These are phyloP conservation scores for Trachelus iudaicus DNA, from an alignment of 2,888 invertebrate genomes.

Conservation along the genomic window DNA sequence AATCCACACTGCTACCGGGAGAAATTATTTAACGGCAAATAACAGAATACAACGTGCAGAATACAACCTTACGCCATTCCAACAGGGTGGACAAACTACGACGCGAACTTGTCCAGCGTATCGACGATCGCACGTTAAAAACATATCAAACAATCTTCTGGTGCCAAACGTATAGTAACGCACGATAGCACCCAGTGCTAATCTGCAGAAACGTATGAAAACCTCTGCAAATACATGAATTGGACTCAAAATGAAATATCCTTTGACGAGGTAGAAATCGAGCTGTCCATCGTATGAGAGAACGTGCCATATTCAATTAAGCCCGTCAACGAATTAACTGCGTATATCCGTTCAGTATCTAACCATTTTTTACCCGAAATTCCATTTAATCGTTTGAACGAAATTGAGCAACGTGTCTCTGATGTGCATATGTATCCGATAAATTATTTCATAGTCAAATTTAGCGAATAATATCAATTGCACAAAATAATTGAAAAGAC, in stretches of 20 bases:
- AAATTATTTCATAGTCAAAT: not conserved
- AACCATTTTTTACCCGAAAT: not conserved
- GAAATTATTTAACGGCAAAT: not conserved
- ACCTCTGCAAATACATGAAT: not conserved
- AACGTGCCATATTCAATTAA: not conserved
- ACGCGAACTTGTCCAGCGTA: slow-evolving; percentile 14
- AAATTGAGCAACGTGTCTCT: not conserved
- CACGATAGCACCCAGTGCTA: not conserved
- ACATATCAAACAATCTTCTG: not conserved
- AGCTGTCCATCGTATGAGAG: not conserved
- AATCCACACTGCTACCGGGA: not conserved
- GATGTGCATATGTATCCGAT: not conserved
- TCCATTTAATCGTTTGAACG: not conserved
- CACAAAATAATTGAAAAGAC: too few relatives aligned
- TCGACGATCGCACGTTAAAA: not conserved
- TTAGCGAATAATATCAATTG: not conserved
- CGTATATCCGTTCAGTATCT: not conserved
- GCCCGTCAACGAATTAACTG: not conserved
- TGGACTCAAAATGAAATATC: not conserved
- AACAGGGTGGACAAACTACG: not conserved
- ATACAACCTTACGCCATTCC: not conserved
- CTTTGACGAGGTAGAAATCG: not conserved
- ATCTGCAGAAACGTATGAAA: not conserved
- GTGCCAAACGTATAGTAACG: not conserved
- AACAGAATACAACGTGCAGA: not conserved